phyloP scores from a whole-genome alignment of 2,113 vertebrate genomes.

The human (Homo sapiens) region DNA sequence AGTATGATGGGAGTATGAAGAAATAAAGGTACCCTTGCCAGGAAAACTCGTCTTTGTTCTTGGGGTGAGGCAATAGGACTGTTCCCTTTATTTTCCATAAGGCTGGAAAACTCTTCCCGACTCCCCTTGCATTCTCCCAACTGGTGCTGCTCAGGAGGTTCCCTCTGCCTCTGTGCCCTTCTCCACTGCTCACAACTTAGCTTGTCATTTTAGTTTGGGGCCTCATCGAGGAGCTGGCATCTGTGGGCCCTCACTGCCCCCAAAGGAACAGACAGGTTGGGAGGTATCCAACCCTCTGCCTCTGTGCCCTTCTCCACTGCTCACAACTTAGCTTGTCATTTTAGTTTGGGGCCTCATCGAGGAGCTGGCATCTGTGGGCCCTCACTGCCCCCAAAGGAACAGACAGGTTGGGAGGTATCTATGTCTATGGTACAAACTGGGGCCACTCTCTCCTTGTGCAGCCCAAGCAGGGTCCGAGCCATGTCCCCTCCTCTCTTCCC shows the following conservation, averaged over 20 bases:
- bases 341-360: neutral
- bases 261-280: too few relatives aligned
- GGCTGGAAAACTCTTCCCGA: rapidly evolving
- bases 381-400: neutral
- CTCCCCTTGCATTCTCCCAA: rapidly evolving
- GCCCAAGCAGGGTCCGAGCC: rapidly evolving
- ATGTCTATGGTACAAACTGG: neutral
- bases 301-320: neutral
- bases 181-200: neutral
- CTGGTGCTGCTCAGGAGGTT: rapidly evolving
- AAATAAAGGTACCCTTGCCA: neutral
- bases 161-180: neutral
- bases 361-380: neutral
- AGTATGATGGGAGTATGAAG: neutral
- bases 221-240: neutral
- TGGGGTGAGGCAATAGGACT: neutral
- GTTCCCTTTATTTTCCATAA: neutral
- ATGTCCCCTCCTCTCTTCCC: neutral
- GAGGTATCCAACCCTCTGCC: neutral
- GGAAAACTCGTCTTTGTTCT: slow-evolving; percentile 48
- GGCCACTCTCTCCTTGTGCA: neutral
- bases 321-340: neutral
- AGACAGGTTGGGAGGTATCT: neutral
- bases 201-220: neutral
- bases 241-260: neutral